These are phyloP conservation scores for Apostichopus parvimensis DNA, from an alignment of 35 echinoderm and acorn worm species.

Conservation along the genomic window DNA sequence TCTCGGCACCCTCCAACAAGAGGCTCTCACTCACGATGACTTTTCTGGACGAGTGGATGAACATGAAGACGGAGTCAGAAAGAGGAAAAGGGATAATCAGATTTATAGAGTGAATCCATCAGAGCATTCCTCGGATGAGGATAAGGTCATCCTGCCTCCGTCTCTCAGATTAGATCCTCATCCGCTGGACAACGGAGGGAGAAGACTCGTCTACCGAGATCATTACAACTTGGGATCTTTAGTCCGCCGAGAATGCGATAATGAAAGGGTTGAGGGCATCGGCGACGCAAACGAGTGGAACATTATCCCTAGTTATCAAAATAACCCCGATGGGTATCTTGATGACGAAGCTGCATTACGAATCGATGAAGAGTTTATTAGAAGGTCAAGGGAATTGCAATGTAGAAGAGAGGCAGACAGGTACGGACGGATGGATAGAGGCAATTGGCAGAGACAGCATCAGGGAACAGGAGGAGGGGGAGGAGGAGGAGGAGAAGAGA, in stretches of 20 bases:
- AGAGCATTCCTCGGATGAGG: conserved; percentile 27
- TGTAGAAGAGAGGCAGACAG: not conserved
- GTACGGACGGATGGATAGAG: not conserved
- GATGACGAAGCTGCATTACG: not conserved
- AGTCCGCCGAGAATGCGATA: not conserved
- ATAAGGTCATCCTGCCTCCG: not conserved
- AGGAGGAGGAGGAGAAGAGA: not conserved
- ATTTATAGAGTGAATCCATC: not conserved
- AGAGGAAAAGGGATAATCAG: not conserved
- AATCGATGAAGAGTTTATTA: not conserved
- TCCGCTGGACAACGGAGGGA: not conserved
- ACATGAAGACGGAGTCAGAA: not conserved
- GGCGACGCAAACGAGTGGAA: not conserved
- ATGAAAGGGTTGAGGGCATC: not conserved
- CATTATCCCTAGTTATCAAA: not conserved
- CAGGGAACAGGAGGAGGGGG: too few relatives aligned
- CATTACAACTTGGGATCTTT: not conserved
- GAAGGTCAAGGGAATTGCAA: not conserved
- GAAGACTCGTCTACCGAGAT: not conserved
- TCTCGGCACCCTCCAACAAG: not conserved
- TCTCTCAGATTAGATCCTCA: conserved; percentile 28
- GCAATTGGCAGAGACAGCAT: not conserved
- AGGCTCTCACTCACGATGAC: not conserved
- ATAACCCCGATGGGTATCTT: not conserved
- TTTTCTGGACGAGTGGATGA: not conserved